phyloP scores from a whole-genome alignment of 2,888 invertebrate species.

The Lordiphosa andalusiaca region DNA sequence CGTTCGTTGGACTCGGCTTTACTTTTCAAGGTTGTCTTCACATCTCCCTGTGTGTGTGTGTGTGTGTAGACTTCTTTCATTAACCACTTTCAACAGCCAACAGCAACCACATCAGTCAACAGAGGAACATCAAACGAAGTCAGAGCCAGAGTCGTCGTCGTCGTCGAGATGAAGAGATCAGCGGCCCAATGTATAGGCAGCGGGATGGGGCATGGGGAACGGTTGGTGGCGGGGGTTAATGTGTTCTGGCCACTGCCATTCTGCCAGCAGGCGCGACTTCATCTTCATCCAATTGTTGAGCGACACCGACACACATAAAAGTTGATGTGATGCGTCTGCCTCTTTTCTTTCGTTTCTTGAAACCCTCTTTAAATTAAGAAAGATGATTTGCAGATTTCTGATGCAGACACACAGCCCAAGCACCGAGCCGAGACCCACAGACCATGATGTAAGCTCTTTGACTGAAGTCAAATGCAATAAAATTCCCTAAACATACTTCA shows the following conservation, averaged over 20 bases:
- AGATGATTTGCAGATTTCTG: conserved; percentile 66
- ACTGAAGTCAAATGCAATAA: conserved; percentile 24
- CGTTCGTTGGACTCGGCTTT: conserved; percentile 61
- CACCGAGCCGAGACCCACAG: conserved; percentile 5
- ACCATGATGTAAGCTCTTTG: conserved; percentile 32
- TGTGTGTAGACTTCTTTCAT: conserved; percentile 51
- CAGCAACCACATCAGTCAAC: conserved; percentile 46
- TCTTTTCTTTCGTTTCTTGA: conserved; percentile 23
- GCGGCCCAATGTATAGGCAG: conserved; percentile 10
- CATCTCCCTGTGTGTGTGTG: conserved; percentile 26
- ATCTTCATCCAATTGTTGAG: conserved; percentile 31
- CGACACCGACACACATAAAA: conserved; percentile 49
- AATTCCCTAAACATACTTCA: conserved; percentile 18
- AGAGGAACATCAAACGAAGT: conserved; percentile 48
- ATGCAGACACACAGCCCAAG: conserved; percentile 27
- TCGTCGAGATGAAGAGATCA: conserved; percentile 24
- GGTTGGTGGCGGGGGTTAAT: conserved; percentile 23
- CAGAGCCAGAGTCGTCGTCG: conserved; percentile 31
- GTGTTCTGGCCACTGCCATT: conserved; percentile 29
- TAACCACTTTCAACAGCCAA: conserved; percentile 48
- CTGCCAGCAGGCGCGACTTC: conserved; percentile 16
- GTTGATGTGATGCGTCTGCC: conserved; percentile 44
- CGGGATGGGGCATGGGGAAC: background rate
- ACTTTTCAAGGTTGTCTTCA: conserved; percentile 63
- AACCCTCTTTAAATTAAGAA: conserved; percentile 68